Percentiles rank a stretch among this genome's conserved stretches.
These are phyloP conservation scores for Campoplex capitator DNA, from an alignment of 2,888 invertebrate species.

Conservation along the genomic window DNA sequence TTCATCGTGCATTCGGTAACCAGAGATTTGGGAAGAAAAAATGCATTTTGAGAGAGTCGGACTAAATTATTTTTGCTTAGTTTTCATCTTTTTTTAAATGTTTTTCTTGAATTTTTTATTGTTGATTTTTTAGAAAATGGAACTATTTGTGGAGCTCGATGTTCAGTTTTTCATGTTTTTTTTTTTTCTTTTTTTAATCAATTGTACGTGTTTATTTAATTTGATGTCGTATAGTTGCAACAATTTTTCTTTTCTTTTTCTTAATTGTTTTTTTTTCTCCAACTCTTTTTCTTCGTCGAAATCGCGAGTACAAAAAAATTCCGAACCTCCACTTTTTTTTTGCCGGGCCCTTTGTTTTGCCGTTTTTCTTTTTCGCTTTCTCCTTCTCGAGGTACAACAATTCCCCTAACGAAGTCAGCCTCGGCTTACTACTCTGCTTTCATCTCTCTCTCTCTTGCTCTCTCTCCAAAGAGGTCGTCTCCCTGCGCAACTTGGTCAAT, in stretches of 20 bases:
- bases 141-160: too few relatives aligned
- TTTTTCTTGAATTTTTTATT: not conserved
- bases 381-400: conserved; percentile 74
- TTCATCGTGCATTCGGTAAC: too few relatives aligned
- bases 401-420: conserved; percentile 82
- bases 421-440: conserved; percentile 81
- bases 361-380: not conserved
- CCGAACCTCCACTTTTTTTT: conserved; percentile 43
- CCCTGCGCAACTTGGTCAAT: not conserved
- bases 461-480: conserved; percentile 69
- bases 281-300: conserved; percentile 54
- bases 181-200: not conserved
- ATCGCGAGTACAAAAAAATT: conserved; percentile 42
- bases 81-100: not conserved
- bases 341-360: conserved; percentile 28
- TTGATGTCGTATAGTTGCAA: not conserved
- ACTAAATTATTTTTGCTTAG: too few relatives aligned
- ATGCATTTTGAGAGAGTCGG: too few relatives aligned
- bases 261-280: not conserved
- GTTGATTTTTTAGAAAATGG: too few relatives aligned
- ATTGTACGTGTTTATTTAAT: not conserved
- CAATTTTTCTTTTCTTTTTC: not conserved
- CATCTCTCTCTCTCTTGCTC: conserved; percentile 63
- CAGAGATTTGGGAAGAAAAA: too few relatives aligned
- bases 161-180: not conserved